These are phyloP conservation scores for Anthrax anthrax DNA, from an alignment of 2,888 invertebrate genomes.

Conservation along the genomic window DNA sequence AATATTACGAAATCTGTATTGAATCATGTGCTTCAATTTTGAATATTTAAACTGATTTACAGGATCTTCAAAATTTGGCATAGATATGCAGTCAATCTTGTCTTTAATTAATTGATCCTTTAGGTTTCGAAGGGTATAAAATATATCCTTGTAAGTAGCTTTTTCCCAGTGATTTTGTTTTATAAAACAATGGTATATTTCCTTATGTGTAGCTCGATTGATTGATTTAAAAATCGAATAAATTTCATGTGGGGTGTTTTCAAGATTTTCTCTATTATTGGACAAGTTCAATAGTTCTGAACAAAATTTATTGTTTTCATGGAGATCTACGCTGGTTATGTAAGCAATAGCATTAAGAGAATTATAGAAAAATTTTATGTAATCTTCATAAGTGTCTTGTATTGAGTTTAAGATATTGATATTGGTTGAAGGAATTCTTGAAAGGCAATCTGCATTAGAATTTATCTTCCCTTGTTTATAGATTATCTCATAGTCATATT, in stretches of 20 bases:
- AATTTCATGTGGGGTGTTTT: constrained; percentile 2
- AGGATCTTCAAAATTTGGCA: constrained; percentile 1
- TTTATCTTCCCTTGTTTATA: too few relatives aligned
- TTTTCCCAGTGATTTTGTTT: constrained; percentile 2
- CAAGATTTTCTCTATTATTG: not conserved
- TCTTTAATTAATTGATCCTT: not conserved
- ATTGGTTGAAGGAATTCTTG: too few relatives aligned
- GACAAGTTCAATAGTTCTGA: not conserved
- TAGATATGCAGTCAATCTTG: not conserved
- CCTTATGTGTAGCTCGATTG: not conserved
- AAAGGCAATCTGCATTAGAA: too few relatives aligned
- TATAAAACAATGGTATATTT: constrained; percentile 5
- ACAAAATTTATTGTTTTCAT: not conserved
- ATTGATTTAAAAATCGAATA: constrained; percentile 2
- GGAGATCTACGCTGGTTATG: constrained; percentile 1
- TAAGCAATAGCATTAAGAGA: constrained; percentile 1
- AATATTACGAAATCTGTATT: not conserved
- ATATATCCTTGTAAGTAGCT: not conserved
- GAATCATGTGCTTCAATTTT: not conserved
- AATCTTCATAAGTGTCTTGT: too few relatives aligned
- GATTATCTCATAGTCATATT: too few relatives aligned
- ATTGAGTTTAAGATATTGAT: too few relatives aligned
- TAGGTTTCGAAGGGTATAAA: not conserved
- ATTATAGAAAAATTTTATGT: too few relatives aligned
- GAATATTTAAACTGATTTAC: constrained; percentile 6